Evolutionary conservation across 2,113 vertebrate genomes (phyloP).

Genomic region (Barnardius zonarius): DNA sequence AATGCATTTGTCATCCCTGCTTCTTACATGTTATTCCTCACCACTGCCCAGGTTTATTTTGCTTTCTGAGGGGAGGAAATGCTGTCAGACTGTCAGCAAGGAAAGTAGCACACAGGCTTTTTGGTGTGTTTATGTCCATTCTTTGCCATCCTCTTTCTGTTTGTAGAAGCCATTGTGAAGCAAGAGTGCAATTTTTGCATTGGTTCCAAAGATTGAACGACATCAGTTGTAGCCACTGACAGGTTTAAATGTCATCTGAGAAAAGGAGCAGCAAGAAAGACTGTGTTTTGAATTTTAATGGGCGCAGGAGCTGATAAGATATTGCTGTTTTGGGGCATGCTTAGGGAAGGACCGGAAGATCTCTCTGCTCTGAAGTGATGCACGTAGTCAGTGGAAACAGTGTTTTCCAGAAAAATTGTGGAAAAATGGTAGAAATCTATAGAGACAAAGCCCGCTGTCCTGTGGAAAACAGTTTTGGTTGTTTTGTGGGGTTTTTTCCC

Average conservation of each 20-base stretch:
- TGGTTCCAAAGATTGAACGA: background rate
- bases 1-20: background rate
- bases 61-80: background rate
- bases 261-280: background rate
- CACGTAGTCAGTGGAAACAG: background rate
- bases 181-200: background rate
- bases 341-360: background rate
- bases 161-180: background rate
- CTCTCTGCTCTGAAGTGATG: background rate
- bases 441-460: background rate
- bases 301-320: background rate
- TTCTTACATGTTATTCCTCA: background rate
- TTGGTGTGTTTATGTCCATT: background rate
- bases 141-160: background rate
- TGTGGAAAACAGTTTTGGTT: background rate
- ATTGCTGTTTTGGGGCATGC: background rate
- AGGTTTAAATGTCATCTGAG: constrained; percentile 49
- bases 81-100: background rate
- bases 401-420: background rate
- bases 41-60: background rate
- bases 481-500: background rate
- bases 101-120: background rate
- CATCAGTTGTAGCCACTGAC: background rate
- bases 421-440: background rate
- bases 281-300: background rate